These are phyloP conservation scores for Pteropus alecto DNA, from an alignment of 2,113 vertebrate genomes.

Conservation along the genomic window DNA sequence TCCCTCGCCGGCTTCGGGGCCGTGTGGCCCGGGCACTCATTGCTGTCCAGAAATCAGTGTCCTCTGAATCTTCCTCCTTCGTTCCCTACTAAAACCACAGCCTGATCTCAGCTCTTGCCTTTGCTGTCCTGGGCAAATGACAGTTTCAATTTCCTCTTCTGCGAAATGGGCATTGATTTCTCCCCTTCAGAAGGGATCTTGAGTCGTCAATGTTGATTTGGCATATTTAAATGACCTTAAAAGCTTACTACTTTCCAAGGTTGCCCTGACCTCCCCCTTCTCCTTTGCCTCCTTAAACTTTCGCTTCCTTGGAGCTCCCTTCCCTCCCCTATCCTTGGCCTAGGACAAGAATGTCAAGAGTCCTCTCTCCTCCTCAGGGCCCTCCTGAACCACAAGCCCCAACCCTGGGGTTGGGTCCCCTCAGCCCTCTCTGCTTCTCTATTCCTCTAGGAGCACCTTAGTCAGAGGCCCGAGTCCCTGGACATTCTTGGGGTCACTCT, in stretches of 20 bases:
- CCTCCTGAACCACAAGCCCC: neutral
- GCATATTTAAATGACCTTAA: neutral
- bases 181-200: neutral
- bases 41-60: neutral
- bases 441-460: neutral
- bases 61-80: neutral
- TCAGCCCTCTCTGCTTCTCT: neutral
- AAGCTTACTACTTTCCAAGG: neutral
- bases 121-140: neutral
- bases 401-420: neutral
- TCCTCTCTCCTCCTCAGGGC: neutral
- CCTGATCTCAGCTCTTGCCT: neutral
- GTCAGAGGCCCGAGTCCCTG: neutral
- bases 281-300: neutral
- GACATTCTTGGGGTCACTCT: neutral
- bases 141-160: neutral
- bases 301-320: neutral
- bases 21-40: constrained; percentile 56
- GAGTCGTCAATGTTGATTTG: neutral
- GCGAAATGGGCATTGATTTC: neutral
- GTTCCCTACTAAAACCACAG: neutral
- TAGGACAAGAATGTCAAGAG: neutral
- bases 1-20: constrained; percentile 73
- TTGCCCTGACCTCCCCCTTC: neutral
- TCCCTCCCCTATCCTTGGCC: neutral